phyloP scores from a whole-genome alignment of 2,888 invertebrate species.

The Sinopyrophorus schimmeli region DNA sequence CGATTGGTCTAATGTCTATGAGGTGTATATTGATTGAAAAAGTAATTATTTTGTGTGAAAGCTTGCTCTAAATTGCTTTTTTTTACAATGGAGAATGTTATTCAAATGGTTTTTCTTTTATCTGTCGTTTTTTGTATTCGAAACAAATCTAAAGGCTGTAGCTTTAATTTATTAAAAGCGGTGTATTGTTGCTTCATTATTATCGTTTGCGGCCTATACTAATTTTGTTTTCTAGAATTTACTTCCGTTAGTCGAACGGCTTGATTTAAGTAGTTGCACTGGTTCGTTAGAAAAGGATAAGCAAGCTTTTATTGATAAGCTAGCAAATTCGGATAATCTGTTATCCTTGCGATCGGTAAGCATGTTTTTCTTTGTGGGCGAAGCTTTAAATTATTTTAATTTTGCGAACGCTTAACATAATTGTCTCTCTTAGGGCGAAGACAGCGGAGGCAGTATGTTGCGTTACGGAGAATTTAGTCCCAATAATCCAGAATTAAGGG shows the following conservation, averaged over 20 bases:
- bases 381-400: too few species aligned
- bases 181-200: slow-evolving; percentile 11
- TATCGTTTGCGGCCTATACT: too few species aligned
- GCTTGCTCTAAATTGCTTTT: too few species aligned
- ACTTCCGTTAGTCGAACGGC: slow-evolving; percentile 48
- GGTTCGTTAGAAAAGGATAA: slow-evolving; percentile 47
- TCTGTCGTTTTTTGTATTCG: not conserved
- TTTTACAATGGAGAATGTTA: too few species aligned
- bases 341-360: slow-evolving; percentile 52
- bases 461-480: slow-evolving; percentile 66
- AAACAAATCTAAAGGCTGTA: slow-evolving; percentile 5
- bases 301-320: slow-evolving; percentile 47
- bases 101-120: not conserved
- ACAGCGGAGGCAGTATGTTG: slow-evolving; percentile 55
- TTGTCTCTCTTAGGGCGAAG: slow-evolving; percentile 43
- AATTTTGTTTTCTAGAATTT: slow-evolving; percentile 47
- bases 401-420: not conserved
- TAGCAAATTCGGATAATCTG: slow-evolving; percentile 46
- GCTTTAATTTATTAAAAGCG: not conserved
- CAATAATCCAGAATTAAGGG: slow-evolving; percentile 62
- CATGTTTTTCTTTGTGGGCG: too few species aligned
- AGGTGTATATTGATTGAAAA: too few species aligned
- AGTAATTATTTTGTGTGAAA: too few species aligned
- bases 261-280: slow-evolving; percentile 49
- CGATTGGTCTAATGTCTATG: too few species aligned